Base-by-base conservation (phyloP, 2,113 vertebrate genomes). In the Pogonocichla stellata region DNA sequence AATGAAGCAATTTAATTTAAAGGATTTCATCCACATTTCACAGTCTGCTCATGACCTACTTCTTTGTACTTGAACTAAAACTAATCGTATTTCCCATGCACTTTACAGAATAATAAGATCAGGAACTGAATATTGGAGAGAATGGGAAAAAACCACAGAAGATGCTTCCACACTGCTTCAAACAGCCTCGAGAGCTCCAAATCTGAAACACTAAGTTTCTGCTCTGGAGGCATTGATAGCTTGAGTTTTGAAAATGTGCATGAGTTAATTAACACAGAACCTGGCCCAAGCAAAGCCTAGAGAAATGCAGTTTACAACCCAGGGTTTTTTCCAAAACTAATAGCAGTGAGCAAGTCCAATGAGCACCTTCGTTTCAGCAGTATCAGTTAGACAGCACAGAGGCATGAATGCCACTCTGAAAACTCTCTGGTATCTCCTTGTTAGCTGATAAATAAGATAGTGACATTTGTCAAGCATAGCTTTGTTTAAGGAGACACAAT, bases 11-110 rank as follows among this genome's bases (percentile, higher is more conserved):
- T 93, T 91, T 92, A 65, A 93, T 90, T 83, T 94, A 90, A 93
- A 96, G 58, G 74, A 73, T 92, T 91, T 91, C 62, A 92, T 81
- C 86, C 86, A 79, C 43, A 95, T 91, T 96, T 92, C 88, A 96
- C 85, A 94, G 84, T 61, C 72, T 70, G 75, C 56, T 92, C 61
- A 64, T 92, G 83, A 94, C 95, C 92, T 80, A 94, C 58, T 96
- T 95, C 81, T 93, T 84, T 74, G 66, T 75, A 90, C 87, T 96
- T 93, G 80, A 87, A 93, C 83, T 84, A 91, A 87, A 92, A 91
- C 70, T 87, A 94, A 92, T 92, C 62, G 9, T 48, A 87, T 91
- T 92, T 91, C 48, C 88, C 83, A 72, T 23, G 75, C 56, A 42
- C 45, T 85, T 92, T 88, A 86, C 51, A 60, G 69, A 92, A 92